These are phyloP conservation scores for Lophura nycthemera DNA, from an alignment of 2,113 vertebrate genomes.

Conservation along the genomic window DNA sequence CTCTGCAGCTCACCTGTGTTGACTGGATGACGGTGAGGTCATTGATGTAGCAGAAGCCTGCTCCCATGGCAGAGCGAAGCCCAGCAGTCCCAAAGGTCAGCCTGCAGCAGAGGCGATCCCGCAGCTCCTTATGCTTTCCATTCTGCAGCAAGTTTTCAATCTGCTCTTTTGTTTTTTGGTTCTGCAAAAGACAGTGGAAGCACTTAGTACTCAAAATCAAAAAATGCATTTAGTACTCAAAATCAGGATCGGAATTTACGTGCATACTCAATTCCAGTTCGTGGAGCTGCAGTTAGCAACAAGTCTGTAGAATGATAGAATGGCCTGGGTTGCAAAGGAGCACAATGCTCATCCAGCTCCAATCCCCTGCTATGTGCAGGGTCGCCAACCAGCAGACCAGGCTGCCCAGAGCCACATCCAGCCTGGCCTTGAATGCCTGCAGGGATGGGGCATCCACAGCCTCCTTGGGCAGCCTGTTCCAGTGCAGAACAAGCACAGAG, in stretches of 20 bases:
- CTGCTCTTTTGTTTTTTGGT: conserved; percentile 86
- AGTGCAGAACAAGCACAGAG: accelerated
- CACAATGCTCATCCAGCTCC: no score
- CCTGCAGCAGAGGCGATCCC: conserved; percentile 84
- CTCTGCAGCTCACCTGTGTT: conserved; percentile 81
- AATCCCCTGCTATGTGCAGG: no score
- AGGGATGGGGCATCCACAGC: no score
- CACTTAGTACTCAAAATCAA: neutral
- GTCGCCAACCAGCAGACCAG: no score
- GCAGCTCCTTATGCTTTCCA: conserved; percentile 81
- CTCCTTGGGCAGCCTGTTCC: no score
- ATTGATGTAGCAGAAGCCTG: conserved; percentile 93
- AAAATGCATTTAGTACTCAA: neutral
- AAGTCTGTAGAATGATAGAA: no score
- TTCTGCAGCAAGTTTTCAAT: conserved; percentile 82
- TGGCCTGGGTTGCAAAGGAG: no score
- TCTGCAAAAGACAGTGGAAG: conserved; percentile 71
- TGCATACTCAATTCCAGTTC: accelerated
- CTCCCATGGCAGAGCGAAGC: conserved; percentile 92
- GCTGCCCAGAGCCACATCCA: no score
- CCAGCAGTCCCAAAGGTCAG: conserved; percentile 93
- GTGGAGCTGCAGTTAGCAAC: neutral
- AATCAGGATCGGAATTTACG: accelerated
- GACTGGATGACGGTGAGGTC: conserved; percentile 96
- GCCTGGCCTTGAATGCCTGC: no score